Evolutionary conservation across 1,140 invertebrate species (phyloP), one percentile per base, ranked within the genome.

Genomic region (Branchinecta lindahli): DNA sequence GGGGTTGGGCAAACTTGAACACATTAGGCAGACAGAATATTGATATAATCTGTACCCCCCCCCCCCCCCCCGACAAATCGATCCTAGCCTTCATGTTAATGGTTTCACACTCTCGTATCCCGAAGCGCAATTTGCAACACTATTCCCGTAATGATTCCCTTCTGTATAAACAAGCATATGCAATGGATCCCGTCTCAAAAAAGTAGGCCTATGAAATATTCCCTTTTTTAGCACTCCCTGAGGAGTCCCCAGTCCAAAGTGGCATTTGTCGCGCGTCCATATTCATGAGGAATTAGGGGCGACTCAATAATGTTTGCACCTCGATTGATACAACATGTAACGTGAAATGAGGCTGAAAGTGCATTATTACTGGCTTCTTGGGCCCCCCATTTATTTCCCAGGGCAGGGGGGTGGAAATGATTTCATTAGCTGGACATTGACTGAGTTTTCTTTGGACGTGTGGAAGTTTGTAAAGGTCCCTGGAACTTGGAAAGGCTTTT

Each of bases 351-450:
- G 52, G 52, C 52, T 61, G 52, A 61, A 61, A 61, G 52, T 20
- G 12, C 52, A 61, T 61, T 61, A 61, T 61, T 61, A 20, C 52
- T 61, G 52, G 52, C 52, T 61, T 61, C 18, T 61, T 12, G 12
- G 18, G 52, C 52, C 52, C 52, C 18, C 52, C 52, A 61, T 61
- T 20, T 61, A 61, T 61, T 61, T 61, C 52, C 52, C 12, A 61
- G 52, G 52, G 52, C 52, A 15, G 52, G 12, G 52, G 52, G 52
- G 52, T 61, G 52, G 52, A 61, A 61, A 61, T 61, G 52, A 61
- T 61, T 61, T 61, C 52, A 61, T 61, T 61, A 61, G 52, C 52
- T 61, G 52, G 52, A 61, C 52, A 61, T 61, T 61, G 52, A 61
- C 2, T 61, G 52, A 61, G 52, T 61, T 61, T 61, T 61, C 52